Percentiles rank a stretch among this genome's conserved stretches.
Evolutionary conservation across 1,140 invertebrate genomes (phyloP).

Genomic region (Lepidurus couesii): DNA sequence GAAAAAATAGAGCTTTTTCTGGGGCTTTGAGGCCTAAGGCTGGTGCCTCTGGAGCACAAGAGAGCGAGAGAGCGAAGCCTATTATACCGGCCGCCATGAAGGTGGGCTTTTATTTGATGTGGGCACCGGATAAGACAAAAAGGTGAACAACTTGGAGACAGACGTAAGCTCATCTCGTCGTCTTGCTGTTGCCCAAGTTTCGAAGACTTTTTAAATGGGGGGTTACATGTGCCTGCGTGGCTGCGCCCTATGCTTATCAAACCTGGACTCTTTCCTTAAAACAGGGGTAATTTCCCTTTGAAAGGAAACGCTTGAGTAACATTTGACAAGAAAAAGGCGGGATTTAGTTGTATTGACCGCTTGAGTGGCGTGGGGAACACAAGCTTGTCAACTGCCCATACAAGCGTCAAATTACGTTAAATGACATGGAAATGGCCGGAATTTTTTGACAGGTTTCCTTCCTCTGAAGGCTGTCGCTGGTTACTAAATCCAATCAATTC

Average conservation of each 20-base stretch:
- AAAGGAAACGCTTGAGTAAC: slow-evolving; percentile 12
- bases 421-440: slow-evolving; percentile 16
- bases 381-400: neutral
- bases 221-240: neutral
- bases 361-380: neutral
- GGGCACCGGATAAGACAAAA: slow-evolving; percentile 13
- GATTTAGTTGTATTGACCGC: slow-evolving; percentile 14
- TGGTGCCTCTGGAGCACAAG: neutral
- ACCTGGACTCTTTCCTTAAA: neutral
- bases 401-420: neutral
- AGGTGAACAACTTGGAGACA: slow-evolving; percentile 10
- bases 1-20: neutral
- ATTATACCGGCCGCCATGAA: slow-evolving; percentile 1
- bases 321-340: neutral
- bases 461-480: neutral
- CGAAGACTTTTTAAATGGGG: neutral
- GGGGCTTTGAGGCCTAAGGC: neutral
- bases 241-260: neutral
- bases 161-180: neutral
- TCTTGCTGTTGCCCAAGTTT: neutral
- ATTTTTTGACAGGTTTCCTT: neutral
- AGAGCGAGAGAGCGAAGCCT: neutral
- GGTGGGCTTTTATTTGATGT: slow-evolving; percentile 14
- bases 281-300: neutral
- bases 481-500: neutral